Percentiles rank a stretch among this genome's conserved stretches.
These are phyloP conservation scores for Tokudaia muenninki DNA, from an alignment of 2,797 vertebrate genomes.

Conservation along the genomic window DNA sequence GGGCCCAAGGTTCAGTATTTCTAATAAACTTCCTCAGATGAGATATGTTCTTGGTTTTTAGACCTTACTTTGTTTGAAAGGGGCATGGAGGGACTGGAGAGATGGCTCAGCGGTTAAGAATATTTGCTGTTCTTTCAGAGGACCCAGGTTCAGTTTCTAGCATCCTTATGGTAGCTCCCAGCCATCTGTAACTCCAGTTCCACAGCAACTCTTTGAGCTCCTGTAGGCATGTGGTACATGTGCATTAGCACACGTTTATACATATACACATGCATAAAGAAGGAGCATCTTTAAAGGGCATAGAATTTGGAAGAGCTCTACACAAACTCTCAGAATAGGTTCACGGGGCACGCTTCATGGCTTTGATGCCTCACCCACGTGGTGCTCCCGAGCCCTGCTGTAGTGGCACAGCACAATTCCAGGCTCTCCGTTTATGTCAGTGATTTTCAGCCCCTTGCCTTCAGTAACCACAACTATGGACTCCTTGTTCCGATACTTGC, in stretches of 20 bases:
- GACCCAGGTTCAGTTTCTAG: not conserved
- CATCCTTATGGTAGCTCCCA: not conserved
- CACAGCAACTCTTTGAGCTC: not conserved
- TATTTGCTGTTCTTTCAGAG: not conserved
- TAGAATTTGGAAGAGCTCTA: not conserved
- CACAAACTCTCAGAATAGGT: not conserved
- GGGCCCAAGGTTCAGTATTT: not conserved
- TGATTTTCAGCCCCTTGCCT: not conserved
- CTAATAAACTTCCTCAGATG: not conserved
- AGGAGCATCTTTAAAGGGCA: not conserved
- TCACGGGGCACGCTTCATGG: not conserved
- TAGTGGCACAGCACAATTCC: not conserved
- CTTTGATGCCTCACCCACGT: not conserved
- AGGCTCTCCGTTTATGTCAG: not conserved
- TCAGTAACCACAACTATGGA: not conserved
- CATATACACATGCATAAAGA: not conserved
- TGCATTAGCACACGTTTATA: not conserved
- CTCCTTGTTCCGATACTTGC: not conserved
- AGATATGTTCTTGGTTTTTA: not conserved
- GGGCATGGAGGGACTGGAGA: not conserved
- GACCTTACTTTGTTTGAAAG: not conserved
- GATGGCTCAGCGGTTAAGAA: not conserved
- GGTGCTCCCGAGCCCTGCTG: not conserved
- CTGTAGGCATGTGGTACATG: not conserved
- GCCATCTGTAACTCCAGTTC: not conserved